A percentile compares a stretch with the other conserved stretches of the same genome.
Conservation (phyloP, 2,888 invertebrate species). For the Drosophila prolongata region DNA sequence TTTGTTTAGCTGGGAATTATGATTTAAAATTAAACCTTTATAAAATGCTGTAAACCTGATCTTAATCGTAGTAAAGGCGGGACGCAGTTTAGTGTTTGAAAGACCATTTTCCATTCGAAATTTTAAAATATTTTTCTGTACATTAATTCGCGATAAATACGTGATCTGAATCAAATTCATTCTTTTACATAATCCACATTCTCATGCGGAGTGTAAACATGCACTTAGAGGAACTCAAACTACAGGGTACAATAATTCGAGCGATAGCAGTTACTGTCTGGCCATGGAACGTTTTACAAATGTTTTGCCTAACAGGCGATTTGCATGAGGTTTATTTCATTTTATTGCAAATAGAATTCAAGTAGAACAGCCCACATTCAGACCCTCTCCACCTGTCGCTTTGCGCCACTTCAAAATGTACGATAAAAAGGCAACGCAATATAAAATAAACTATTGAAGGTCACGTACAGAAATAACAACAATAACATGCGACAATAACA, state of each 20-base stretch:
- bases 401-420: constrained; percentile 35
- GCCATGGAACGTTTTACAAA: constrained; percentile 42
- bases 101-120: too few relatives aligned
- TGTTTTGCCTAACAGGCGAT: constrained; percentile 38
- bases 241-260: constrained; percentile 9
- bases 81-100: too few relatives aligned
- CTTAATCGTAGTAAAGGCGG: too few relatives aligned
- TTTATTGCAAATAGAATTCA: constrained; percentile 55
- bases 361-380: constrained; percentile 30
- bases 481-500: constrained; percentile 56
- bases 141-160: not conserved
- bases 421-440: constrained; percentile 62
- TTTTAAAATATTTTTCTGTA: too few relatives aligned
- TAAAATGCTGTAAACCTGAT: too few relatives aligned
- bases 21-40: too few relatives aligned
- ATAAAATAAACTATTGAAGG: constrained; percentile 68
- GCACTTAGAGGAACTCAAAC: too few relatives aligned
- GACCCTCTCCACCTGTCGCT: constrained; percentile 22
- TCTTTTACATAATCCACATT: not conserved
- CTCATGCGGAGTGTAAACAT: not conserved
- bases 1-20: too few relatives aligned
- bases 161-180: constrained; percentile 1
- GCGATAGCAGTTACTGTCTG: constrained; percentile 35
- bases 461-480: constrained; percentile 65
- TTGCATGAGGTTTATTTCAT: constrained; percentile 51